These are phyloP conservation scores for Argentina silus DNA, from an alignment of 2,797 vertebrate species.

Conservation along the genomic window DNA sequence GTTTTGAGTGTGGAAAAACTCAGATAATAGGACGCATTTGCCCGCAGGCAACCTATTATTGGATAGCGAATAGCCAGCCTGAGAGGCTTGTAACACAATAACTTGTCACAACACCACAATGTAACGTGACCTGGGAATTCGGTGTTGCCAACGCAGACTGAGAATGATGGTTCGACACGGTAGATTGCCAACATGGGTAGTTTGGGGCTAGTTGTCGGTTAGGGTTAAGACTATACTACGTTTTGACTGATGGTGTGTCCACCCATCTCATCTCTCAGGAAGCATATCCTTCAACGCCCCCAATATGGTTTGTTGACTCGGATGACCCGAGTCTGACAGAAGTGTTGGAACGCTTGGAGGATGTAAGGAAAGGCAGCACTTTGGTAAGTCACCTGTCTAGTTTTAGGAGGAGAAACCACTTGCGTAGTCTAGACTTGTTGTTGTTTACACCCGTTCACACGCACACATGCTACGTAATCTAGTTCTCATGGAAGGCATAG, in stretches of 20 bases:
- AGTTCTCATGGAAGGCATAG: not conserved
- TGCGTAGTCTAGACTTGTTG: no score
- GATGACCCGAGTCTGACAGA: conserved; percentile 97
- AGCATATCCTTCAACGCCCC: conserved; percentile 93
- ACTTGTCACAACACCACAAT: not conserved
- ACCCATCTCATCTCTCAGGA: conserved; percentile 74
- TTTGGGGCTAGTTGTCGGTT: no score
- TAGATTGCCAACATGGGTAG: no score
- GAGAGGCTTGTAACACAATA: not conserved
- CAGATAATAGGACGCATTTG: not conserved
- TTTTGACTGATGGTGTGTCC: no score
- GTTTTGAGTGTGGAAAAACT: not conserved
- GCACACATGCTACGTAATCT: not conserved
- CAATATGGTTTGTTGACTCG: conserved; percentile 99
- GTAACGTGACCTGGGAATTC: conserved; percentile 5
- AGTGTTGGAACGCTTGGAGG: conserved; percentile 93
- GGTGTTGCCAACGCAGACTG: not conserved
- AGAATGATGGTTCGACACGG: not conserved
- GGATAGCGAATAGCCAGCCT: not conserved
- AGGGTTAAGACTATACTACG: no score
- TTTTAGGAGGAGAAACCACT: not conserved
- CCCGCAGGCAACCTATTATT: not conserved
- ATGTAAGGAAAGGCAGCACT: conserved; percentile 93
- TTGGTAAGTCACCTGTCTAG: conserved; percentile 75
- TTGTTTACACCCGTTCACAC: no score